Evolutionary conservation across 2,113 vertebrate genomes (phyloP).

Genomic region (Xenopus borealis): DNA sequence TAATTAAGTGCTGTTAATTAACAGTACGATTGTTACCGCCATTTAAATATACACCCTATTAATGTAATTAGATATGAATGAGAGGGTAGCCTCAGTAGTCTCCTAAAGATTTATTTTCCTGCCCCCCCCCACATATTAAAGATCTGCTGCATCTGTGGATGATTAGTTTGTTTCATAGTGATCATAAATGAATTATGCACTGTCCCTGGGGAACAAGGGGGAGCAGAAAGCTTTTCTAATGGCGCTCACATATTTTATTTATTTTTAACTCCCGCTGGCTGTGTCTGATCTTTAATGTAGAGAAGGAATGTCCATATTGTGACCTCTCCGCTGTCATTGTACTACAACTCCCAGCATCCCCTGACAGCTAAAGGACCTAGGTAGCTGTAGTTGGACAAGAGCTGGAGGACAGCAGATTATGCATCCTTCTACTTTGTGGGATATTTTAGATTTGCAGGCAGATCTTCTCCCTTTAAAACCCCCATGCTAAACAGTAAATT

Average conservation of each 20-base stretch:
- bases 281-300: not conserved
- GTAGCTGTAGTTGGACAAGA: no score
- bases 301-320: no score
- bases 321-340: no score
- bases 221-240: constrained; percentile 1
- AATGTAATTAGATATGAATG: constrained; percentile 14
- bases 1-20: constrained; percentile 1
- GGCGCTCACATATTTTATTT: not conserved
- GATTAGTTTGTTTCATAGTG: constrained; percentile 6
- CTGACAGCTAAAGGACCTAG: no score
- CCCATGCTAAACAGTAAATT: no score
- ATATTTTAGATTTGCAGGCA: no score
- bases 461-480: no score
- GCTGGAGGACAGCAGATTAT: not conserved
- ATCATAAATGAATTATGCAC: constrained; percentile 6
- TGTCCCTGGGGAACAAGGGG: not conserved
- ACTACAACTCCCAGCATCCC: no score
- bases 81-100: not conserved
- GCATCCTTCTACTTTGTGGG: no score
- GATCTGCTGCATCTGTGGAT: not conserved
- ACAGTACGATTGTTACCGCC: constrained; percentile 10
- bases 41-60: constrained; percentile 11
- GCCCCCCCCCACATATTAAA: not conserved
- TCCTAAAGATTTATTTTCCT: constrained; percentile 10
- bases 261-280: not conserved